These are phyloP conservation scores for Phaonia tiefii DNA, from an alignment of 2,888 invertebrate species.

Conservation along the genomic window DNA sequence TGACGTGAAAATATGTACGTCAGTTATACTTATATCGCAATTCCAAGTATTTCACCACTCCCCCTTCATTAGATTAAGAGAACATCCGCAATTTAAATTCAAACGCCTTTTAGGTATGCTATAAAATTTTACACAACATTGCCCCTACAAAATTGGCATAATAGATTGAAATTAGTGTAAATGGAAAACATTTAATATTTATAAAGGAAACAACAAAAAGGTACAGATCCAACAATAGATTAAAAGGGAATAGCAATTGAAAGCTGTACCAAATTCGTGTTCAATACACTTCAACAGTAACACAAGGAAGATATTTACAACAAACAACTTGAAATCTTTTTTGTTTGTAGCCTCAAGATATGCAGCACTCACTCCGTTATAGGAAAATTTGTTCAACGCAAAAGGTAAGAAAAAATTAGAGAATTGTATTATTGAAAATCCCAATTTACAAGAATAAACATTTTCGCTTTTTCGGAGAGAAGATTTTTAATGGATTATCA, in stretches of 20 bases:
- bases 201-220: neutral
- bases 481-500: neutral
- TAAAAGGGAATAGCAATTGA: constrained; percentile 1
- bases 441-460: too few species aligned
- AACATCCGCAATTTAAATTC: too few species aligned
- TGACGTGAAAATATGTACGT: too few species aligned
- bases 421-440: neutral
- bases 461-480: too few species aligned
- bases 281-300: neutral
- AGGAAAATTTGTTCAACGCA: neutral
- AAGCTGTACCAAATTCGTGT: neutral
- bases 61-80: too few species aligned
- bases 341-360: neutral
- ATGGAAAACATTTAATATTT: neutral
- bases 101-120: neutral
- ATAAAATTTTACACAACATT: neutral
- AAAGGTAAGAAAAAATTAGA: neutral
- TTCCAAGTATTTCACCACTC: too few species aligned
- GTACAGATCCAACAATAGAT: neutral
- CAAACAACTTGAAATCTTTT: neutral
- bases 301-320: neutral
- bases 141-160: neutral
- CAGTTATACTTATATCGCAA: too few species aligned
- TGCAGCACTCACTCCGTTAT: neutral
- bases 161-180: neutral